Evolutionary conservation across 2,888 invertebrate genomes (phyloP).

Genomic region (Hydroisotoma schaefferi): DNA sequence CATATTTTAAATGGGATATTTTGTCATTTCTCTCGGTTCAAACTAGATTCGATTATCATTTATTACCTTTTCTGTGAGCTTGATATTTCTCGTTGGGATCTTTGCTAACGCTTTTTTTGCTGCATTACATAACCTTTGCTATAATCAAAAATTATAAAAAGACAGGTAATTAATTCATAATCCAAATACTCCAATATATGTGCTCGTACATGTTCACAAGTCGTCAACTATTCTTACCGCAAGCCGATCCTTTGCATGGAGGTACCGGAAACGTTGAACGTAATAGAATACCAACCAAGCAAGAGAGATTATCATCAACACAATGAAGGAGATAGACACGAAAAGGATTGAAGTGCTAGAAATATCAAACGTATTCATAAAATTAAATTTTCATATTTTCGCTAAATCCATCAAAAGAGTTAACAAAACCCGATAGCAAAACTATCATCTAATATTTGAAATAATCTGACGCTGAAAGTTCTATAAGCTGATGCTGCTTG

Average conservation of each 20-base stretch:
- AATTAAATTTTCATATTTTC: too few species aligned
- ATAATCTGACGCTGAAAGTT: too few species aligned
- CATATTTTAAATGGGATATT: too few species aligned
- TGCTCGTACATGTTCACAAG: not conserved
- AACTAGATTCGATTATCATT: not conserved
- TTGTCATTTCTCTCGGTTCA: not conserved
- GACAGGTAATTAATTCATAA: not conserved
- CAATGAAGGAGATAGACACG: conserved; percentile 92
- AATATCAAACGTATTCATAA: too few species aligned
- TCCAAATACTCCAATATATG: not conserved
- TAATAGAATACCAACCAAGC: conserved; percentile 97
- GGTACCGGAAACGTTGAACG: conserved; percentile 87
- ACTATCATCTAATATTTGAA: too few species aligned
- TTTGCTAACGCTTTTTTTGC: conserved; percentile 91
- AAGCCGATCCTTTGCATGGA: conserved; percentile 89
- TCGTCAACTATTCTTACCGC: conserved; percentile 61
- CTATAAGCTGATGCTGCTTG: too few species aligned
- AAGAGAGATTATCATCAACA: conserved; percentile 88
- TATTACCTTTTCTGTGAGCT: conserved; percentile 76
- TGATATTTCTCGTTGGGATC: conserved; percentile 84
- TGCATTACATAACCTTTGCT: conserved; percentile 85
- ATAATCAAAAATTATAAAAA: conserved; percentile 43
- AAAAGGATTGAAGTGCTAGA: conserved; percentile 87
- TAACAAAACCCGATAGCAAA: too few species aligned
- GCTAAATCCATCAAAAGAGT: too few species aligned